phyloP scores from a whole-genome alignment of 2,888 invertebrate species.

The Pinctada fucata region DNA sequence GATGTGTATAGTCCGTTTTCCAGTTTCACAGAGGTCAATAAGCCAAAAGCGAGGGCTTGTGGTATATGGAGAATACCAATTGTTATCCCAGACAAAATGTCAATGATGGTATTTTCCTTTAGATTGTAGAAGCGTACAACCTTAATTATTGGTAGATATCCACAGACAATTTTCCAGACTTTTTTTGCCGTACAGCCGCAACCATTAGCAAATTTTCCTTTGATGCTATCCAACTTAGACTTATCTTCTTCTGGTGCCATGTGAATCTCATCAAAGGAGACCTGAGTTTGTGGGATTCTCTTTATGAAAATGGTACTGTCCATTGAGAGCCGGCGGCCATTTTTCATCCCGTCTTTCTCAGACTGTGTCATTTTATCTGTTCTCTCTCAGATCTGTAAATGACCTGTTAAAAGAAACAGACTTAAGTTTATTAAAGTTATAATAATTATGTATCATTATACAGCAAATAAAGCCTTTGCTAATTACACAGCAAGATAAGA shows the following conservation, averaged over 20 bases:
- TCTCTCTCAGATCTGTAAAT: no score
- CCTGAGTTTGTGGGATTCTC: conserved; percentile 59
- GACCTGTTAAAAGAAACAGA: no score
- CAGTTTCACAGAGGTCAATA: conserved; percentile 67
- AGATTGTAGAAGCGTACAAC: conserved; percentile 69
- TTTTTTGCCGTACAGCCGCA: conserved; percentile 58
- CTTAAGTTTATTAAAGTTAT: no score
- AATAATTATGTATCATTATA: no score
- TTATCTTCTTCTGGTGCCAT: conserved; percentile 8
- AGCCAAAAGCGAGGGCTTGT: conserved; percentile 72
- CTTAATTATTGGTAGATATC: conserved; percentile 66
- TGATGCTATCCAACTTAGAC: no score
- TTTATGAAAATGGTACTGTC: conserved; percentile 55
- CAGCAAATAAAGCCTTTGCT: no score
- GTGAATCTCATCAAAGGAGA: conserved; percentile 65
- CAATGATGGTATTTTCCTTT: conserved; percentile 62
- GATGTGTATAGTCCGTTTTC: conserved; percentile 72
- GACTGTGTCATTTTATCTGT: background rate
- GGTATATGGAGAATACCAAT: conserved; percentile 75
- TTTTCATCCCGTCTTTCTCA: conserved; percentile 17
- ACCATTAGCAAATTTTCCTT: no score
- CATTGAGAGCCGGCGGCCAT: conserved; percentile 54
- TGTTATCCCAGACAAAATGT: conserved; percentile 73
- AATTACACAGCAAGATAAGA: no score
- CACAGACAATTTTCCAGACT: conserved; percentile 58